Evolutionary conservation across 2,113 vertebrate species (phyloP), one percentile per base, ranked within the genome.

Genomic region (Benitochromis conjunctus): DNA sequence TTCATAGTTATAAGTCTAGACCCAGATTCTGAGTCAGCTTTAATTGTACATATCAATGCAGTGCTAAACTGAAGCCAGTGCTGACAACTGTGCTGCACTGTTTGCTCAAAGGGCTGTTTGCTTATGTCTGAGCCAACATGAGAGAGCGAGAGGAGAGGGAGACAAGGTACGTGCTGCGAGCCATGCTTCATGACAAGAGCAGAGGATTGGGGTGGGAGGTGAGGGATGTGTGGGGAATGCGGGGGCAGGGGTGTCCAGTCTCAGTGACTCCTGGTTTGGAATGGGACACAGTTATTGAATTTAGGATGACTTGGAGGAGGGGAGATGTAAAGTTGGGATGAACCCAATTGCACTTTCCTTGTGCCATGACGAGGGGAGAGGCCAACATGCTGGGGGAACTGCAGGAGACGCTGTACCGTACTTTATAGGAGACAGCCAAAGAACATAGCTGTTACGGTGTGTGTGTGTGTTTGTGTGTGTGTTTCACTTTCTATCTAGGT

Each of bases 131-230:
- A 92, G 94, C 94, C 94, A 96, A 96, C 93, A 93, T 91, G 88
- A 93, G 88, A 94, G 91, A 80, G 84, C 91, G 66, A 53, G 89
- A 79, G 88, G 74, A 85, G 56, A 88, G 90, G 74, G 91, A 94
- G 90, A 96, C 94, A 83, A 95, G 95, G 95, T 96, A 96, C 95
- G 96, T 96, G 96, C 96, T 84, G 92, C 62, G 26, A 92, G 94
- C 95, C 95, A 96, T 95, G 95, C 92, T 93, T 92, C 93, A 51
- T 81, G 86, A 92, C 76, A 80, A 89, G 81, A 81, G 85, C 81
- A 86, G 89, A 57, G 89, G 80, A 82, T 82, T 83, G 82, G 21
- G 85, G 94, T 93, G 95, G 91, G 91, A 92, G 93, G 92, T 84
- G 84, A 89, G 88, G 81, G 88, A 53, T 82, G 86, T 89, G 90